Evolutionary conservation across 2,797 vertebrate species (phyloP).

Genomic region (Pelochelys cantorii): DNA sequence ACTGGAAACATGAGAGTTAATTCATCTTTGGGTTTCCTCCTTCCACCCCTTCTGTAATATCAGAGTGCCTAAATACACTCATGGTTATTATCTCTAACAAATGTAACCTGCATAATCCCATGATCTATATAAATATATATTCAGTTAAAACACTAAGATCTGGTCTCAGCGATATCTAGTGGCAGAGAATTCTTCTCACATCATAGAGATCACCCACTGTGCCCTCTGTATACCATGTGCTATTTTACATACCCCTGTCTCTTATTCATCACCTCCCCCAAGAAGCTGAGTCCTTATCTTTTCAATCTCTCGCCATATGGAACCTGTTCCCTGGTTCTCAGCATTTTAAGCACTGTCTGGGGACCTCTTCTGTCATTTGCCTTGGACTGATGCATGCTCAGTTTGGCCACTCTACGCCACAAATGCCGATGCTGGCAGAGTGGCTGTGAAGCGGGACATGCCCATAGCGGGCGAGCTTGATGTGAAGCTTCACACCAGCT

Average conservation of each 20-base stretch:
- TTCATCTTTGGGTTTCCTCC: neutral
- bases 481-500: neutral
- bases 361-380: neutral
- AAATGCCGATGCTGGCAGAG: neutral
- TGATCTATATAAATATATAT: neutral
- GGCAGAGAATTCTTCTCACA: neutral
- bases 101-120: neutral
- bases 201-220: neutral
- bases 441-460: neutral
- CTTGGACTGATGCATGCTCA: neutral
- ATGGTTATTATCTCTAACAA: neutral
- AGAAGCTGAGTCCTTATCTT: neutral
- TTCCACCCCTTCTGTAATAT: neutral
- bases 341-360: neutral
- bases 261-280: neutral
- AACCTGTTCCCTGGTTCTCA: neutral
- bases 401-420: neutral
- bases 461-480: neutral
- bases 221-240: neutral
- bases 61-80: neutral
- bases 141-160: neutral
- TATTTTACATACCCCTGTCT: neutral
- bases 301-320: neutral
- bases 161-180: neutral
- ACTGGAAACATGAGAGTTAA: neutral